Base-by-base conservation (phyloP, 2,113 vertebrate genomes). In the Leiothrix lutea region DNA sequence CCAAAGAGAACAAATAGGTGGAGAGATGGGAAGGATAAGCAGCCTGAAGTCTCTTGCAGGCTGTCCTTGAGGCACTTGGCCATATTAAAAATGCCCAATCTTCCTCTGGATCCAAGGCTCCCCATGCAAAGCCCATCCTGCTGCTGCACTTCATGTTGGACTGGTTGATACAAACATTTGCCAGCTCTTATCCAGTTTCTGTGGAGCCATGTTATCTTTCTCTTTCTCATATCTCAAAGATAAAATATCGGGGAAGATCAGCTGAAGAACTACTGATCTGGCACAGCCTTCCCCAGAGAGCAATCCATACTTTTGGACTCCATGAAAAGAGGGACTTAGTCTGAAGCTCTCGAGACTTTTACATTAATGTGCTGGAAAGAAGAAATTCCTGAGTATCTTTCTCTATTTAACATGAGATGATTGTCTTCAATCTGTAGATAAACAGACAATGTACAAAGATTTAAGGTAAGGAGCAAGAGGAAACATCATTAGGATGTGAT, bases 121-220 rank as follows among this genome's bases (percentile, higher is more conserved):
- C 25, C 24, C 33, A 22, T 4, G 31, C 24, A 80, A 92, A 88
- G 35, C n/a, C 60, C 45, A 28, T n/a, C 40, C 56, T 53, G 26
- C 26, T 88, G 25, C n/a, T 6, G 25, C 42, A 29, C 18, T 77
- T 94, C 18, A 33, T 2, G 2, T 19, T 88, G 62, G 56, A 61
- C 40, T 73, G 45, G 23, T 5, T 36, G 19, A 51, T 20, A 42
- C 1, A 25, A 87, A 78, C 36, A 64, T n/a, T 12, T 40, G 14
- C 22, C 20, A 18, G 47, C 42, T 64, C 33, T 77, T 38, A 72
- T 26, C 25, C 51, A 66, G 1, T 11, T 50, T 50, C 57, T 75
- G 21, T 1, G 0, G 8, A 75, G 35, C 8, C 4, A 2, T 7
- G 12, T n/a, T 64, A 74, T 25, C 8, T 60, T 56, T 29, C 1